Evolutionary conservation across 1,140 invertebrate species (phyloP), one percentile per base, ranked within the genome.

Genomic region (Carposina sasakii): DNA sequence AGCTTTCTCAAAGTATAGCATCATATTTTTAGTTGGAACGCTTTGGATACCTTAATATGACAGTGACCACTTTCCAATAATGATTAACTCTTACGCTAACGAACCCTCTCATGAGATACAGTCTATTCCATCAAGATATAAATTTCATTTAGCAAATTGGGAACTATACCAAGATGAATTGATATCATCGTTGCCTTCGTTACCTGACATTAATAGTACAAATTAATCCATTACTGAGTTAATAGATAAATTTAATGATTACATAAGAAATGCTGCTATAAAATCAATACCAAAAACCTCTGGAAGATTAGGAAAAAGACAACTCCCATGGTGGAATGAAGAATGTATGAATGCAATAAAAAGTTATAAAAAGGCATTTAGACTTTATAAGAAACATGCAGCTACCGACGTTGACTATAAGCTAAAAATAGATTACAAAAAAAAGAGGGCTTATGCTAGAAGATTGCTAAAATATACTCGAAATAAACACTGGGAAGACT

Each of bases 41-140:
- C 57, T 5, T 20, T 60, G 19, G 50, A 63, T 8, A 54, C 72
- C 26, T 48, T 56, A 16, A n/a, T 64, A 63, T 57, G 59, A 62
- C 16, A 73, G 65, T 45, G 69, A 73, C 30, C 67, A 77, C 36
- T 67, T 55, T 19, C 71, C 67, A 6, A 71, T 74, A 19, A 42
- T 49, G 28, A 62, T 68, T 34, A 55, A 54, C 49, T 54, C 37
- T 15, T 15, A 26, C 41, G n/a, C n/a, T n/a, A n/a, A n/a, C n/a
- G n/a, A n/a, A n/a, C n/a, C n/a, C n/a, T n/a, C n/a, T n/a, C n/a
- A n/a, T n/a, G n/a, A n/a, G n/a, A n/a, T n/a, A n/a, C n/a, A n/a
- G n/a, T n/a, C n/a, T n/a, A n/a, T n/a, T n/a, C n/a, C n/a, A n/a
- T n/a, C n/a, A n/a, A n/a, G n/a, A n/a, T n/a, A n/a, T 59, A 70